Conservation (phyloP, 2,113 vertebrate species). For the Serinus canaria region DNA sequence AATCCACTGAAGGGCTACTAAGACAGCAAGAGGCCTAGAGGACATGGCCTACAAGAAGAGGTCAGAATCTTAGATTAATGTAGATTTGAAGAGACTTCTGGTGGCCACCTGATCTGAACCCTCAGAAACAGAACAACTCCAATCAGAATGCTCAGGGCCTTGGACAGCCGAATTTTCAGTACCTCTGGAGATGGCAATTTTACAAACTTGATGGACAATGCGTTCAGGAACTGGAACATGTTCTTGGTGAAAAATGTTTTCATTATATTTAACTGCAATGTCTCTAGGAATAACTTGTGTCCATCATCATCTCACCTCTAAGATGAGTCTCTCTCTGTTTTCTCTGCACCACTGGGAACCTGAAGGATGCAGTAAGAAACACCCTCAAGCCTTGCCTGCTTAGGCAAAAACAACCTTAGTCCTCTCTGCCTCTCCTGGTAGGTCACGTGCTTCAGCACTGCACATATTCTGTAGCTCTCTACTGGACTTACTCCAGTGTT, state of each 20-base stretch:
- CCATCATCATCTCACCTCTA: neutral
- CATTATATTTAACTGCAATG: neutral
- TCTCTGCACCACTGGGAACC: neutral
- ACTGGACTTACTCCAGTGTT: neutral
- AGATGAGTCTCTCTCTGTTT: neutral
- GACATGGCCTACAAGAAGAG: neutral
- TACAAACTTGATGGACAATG: neutral
- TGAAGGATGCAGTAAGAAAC: neutral
- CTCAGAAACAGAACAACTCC: neutral
- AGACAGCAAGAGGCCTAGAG: neutral
- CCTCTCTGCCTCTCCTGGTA: neutral
- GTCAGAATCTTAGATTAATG: neutral
- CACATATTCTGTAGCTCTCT: neutral
- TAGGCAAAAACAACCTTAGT: neutral
- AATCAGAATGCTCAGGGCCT: neutral
- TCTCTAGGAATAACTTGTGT: neutral
- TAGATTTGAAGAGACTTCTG: neutral
- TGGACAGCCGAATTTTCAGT: neutral
- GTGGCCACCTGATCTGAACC: neutral
- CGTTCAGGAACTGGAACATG: neutral
- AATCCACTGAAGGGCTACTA: neutral
- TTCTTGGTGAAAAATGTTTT: neutral
- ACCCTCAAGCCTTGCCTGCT: neutral
- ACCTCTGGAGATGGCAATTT: neutral
- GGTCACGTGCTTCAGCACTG: neutral